Conservation (phyloP, 2,113 vertebrate genomes). For the Columba janthina region DNA sequence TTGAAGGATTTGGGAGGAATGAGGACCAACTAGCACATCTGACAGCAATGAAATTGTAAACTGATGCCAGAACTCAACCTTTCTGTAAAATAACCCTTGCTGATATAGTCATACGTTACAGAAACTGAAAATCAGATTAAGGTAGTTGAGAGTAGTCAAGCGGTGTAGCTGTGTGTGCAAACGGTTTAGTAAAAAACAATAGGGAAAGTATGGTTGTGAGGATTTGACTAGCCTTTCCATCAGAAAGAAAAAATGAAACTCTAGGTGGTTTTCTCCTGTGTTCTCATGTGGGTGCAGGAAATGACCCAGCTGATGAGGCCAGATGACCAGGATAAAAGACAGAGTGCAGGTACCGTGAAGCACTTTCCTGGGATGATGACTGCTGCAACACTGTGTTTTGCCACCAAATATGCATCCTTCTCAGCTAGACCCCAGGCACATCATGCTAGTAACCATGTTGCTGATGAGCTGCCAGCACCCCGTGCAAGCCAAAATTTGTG, state of each 20-base stretch:
- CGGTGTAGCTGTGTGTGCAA: fast-evolving
- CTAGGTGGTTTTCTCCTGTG: not conserved
- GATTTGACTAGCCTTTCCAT: not conserved
- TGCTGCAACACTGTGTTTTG: not conserved
- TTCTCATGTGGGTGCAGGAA: not conserved
- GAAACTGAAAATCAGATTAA: not conserved
- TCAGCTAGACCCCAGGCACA: not conserved
- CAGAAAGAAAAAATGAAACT: not conserved
- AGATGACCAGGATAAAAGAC: not conserved
- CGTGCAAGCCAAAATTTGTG: fast-evolving
- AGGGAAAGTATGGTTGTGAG: not conserved
- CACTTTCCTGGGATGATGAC: not conserved
- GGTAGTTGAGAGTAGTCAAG: not conserved
- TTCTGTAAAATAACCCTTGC: not conserved
- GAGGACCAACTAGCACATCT: not conserved
- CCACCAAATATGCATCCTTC: fast-evolving
- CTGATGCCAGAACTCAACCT: not conserved
- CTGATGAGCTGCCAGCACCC: not conserved
- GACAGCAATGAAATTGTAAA: not conserved
- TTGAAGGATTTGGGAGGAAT: not conserved
- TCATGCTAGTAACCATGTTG: fast-evolving
- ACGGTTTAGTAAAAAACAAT: not conserved
- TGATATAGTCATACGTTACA: not conserved
- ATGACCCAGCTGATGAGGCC: not conserved
- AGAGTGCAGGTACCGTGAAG: not conserved